Evolutionary conservation across 2,113 vertebrate species (phyloP), one percentile per base, ranked within the genome.

Genomic region (Aegithalos caudatus): DNA sequence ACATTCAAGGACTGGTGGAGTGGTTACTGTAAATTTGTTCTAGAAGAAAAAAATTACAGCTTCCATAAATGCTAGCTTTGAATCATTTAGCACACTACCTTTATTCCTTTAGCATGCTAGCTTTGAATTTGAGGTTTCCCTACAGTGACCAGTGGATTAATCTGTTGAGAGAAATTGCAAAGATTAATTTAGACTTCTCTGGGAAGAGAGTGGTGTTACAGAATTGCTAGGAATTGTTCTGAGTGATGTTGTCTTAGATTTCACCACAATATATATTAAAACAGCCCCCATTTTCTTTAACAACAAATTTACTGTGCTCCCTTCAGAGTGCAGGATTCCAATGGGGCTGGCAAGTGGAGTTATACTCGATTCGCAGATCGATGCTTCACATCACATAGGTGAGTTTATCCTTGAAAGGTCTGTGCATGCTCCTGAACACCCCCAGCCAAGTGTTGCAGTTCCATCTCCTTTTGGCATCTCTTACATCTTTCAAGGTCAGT

Each of bases 311-410:
- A 17, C 23, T 89, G 28, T 92, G 13, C 85, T 86, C 62, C 79
- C 90, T 88, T 29, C 69, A 99, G 99, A 97, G 7, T 99, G 99
- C 95, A 97, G 91, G 72, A 98, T 98, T 96, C 98, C 99, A 5
- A 97, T 99, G 98, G 99, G 99, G 73, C 95, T 99, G 18, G 95
- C 86, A 67, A 99, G 97, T 64, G 97, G 98, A 85, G 92, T 98
- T 64, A 96, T 99, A 87, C 96, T 98, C 5, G 98, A 99, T 77
- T 81, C 95, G 0, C 99, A 99, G 73, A 98, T 99, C 18, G 97
- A 94, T 35, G 99, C 99, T 40, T 98, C 97, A 23, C 85, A 97
- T 80, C 92, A 97, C 27, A 88, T 98, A 97, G 97, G 99, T 99
- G 98, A 94, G 95, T 86, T 73, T 48, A 42, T 65, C 28, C 53